These are phyloP conservation scores for Bellardia bayeri DNA, from an alignment of 2,888 invertebrate genomes.

Conservation along the genomic window DNA sequence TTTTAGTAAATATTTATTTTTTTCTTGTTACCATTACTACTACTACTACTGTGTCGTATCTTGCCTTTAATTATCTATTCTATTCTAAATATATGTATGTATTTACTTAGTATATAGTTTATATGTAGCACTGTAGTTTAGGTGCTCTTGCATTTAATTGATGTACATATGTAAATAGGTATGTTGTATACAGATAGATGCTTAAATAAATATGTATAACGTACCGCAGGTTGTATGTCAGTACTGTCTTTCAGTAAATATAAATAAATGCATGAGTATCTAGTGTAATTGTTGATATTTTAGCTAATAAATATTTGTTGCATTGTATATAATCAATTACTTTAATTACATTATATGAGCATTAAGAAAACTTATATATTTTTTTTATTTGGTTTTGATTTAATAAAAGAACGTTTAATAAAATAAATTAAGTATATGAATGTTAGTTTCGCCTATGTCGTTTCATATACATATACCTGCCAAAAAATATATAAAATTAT, in stretches of 20 bases:
- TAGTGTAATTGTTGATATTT: slow-evolving; percentile 24
- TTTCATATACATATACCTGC: too few relatives aligned
- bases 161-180: neutral
- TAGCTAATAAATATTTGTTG: slow-evolving; percentile 18
- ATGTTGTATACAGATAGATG: neutral
- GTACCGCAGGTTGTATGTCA: neutral
- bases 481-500: too few relatives aligned
- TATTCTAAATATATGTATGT: slow-evolving; percentile 27
- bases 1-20: slow-evolving; percentile 51
- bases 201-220: neutral
- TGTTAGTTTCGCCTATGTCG: too few relatives aligned
- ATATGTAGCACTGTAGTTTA: slow-evolving; percentile 27
- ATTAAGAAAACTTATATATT: neutral
- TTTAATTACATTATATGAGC: slow-evolving; percentile 13
- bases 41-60: slow-evolving; percentile 36
- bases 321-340: slow-evolving; percentile 34
- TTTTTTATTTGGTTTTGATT: neutral
- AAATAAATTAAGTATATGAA: too few relatives aligned
- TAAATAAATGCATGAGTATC: slow-evolving; percentile 19
- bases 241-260: neutral
- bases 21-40: slow-evolving; percentile 11
- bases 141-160: slow-evolving; percentile 18
- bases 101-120: slow-evolving; percentile 20
- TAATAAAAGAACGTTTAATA: neutral
- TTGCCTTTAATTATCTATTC: slow-evolving; percentile 45